A percentile compares a stretch with the other conserved stretches of the same genome.
Evolutionary conservation across 2,888 invertebrate genomes (phyloP).

Genomic region (Beris chalybata): DNA sequence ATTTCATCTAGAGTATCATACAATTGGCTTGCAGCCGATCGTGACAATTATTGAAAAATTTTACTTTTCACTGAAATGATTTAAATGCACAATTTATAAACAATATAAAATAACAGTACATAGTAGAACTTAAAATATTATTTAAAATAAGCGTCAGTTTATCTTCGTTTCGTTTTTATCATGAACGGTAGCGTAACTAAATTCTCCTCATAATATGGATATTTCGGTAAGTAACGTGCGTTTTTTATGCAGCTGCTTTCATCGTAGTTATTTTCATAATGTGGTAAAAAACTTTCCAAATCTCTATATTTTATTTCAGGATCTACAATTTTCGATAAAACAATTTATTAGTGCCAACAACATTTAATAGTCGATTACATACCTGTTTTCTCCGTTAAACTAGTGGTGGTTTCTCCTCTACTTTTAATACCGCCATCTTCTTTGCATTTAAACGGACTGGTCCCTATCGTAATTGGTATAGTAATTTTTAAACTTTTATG

Average conservation of each 20-base stretch:
- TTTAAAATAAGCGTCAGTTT: too few relatives aligned
- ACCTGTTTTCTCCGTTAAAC: too few relatives aligned
- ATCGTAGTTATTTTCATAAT: conserved; percentile 20
- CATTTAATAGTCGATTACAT: too few relatives aligned
- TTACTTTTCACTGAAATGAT: too few relatives aligned
- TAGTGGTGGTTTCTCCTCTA: too few relatives aligned
- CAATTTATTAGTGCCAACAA: not conserved
- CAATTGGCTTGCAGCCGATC: too few relatives aligned
- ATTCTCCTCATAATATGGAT: conserved; percentile 21
- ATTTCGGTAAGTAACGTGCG: conserved; percentile 18
- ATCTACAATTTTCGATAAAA: not conserved
- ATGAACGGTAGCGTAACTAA: conserved; percentile 8
- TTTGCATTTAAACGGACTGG: conserved; percentile 47
- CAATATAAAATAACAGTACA: too few relatives aligned
- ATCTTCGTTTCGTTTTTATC: conserved; percentile 3
- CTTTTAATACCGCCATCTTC: not conserved
- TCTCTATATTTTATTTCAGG: not conserved
- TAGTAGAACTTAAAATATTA: too few relatives aligned
- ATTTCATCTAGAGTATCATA: too few relatives aligned
- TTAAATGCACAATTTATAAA: too few relatives aligned
- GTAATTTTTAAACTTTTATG: conserved; percentile 67
- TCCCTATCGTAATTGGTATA: conserved; percentile 70
- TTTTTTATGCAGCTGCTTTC: conserved; percentile 26
- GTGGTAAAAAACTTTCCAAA: conserved; percentile 12
- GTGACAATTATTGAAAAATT: too few relatives aligned